Percentiles rank a stretch among this genome's conserved stretches.
Conservation (phyloP, 2,113 vertebrate genomes). For the Morphnarchus princeps region DNA sequence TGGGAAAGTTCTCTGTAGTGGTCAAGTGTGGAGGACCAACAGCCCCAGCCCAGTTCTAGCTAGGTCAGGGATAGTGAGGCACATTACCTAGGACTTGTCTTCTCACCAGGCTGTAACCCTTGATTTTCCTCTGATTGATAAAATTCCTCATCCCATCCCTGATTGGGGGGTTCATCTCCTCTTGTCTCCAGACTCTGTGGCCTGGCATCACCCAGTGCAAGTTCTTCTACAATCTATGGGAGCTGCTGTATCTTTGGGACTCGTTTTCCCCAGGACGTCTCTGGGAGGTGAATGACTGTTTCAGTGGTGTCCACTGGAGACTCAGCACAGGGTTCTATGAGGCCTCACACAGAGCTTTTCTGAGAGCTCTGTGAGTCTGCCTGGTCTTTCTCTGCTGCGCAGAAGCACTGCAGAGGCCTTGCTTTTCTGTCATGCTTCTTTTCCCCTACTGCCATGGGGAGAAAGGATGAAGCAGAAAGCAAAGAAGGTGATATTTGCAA, state of each 20-base stretch:
- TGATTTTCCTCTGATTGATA: background rate
- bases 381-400: background rate
- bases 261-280: rapidly evolving
- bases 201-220: background rate
- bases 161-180: background rate
- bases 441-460: background rate
- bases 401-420: background rate
- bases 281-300: background rate
- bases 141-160: background rate
- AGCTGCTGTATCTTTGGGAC: background rate
- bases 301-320: background rate
- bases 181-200: background rate
- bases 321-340: background rate
- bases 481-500: background rate
- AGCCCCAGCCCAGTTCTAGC: background rate
- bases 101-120: background rate
- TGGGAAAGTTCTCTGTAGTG: background rate
- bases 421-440: background rate
- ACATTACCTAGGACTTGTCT: background rate
- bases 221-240: background rate
- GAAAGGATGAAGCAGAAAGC: background rate
- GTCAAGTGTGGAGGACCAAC: background rate
- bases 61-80: background rate
- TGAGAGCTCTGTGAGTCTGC: background rate
- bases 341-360: background rate